These are phyloP conservation scores for Thalassophryne amazonica DNA, from an alignment of 2,797 vertebrate genomes.

Conservation along the genomic window DNA sequence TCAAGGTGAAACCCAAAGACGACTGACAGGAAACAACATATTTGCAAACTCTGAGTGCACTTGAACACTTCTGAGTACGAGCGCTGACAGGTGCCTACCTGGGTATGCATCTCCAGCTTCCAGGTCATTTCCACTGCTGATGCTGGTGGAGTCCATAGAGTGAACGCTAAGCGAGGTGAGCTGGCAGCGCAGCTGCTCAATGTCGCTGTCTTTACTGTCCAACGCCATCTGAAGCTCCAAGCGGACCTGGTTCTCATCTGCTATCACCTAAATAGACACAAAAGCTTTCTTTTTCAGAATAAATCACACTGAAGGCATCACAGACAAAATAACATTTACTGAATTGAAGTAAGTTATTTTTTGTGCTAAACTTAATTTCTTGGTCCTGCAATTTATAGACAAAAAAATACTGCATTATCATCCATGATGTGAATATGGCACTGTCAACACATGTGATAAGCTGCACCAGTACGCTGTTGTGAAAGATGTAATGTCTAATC, in stretches of 20 bases:
- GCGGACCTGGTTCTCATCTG: slow-evolving; percentile 90
- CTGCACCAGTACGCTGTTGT: too few relatives aligned
- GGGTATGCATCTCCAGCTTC: slow-evolving; percentile 91
- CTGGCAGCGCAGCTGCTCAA: slow-evolving; percentile 94
- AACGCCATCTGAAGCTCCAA: slow-evolving; percentile 95
- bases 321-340: too few relatives aligned
- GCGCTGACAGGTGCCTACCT: slow-evolving; percentile 83
- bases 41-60: too few relatives aligned
- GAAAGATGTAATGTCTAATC: too few relatives aligned
- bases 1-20: slow-evolving; percentile 10
- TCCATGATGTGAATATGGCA: too few relatives aligned
- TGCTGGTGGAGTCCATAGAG: slow-evolving; percentile 89
- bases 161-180: slow-evolving; percentile 88
- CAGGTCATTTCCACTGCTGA: slow-evolving; percentile 88
- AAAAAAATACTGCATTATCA: too few relatives aligned
- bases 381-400: too few relatives aligned
- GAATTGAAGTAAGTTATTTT: too few relatives aligned
- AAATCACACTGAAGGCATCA: background rate
- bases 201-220: slow-evolving; percentile 97
- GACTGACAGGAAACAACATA: background rate
- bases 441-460: too few relatives aligned
- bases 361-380: too few relatives aligned
- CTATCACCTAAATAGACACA: slow-evolving; percentile 79
- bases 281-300: too few relatives aligned
- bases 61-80: too few relatives aligned